These are phyloP conservation scores for Mycteria americana DNA, from an alignment of 2,797 vertebrate genomes.

Conservation along the genomic window DNA sequence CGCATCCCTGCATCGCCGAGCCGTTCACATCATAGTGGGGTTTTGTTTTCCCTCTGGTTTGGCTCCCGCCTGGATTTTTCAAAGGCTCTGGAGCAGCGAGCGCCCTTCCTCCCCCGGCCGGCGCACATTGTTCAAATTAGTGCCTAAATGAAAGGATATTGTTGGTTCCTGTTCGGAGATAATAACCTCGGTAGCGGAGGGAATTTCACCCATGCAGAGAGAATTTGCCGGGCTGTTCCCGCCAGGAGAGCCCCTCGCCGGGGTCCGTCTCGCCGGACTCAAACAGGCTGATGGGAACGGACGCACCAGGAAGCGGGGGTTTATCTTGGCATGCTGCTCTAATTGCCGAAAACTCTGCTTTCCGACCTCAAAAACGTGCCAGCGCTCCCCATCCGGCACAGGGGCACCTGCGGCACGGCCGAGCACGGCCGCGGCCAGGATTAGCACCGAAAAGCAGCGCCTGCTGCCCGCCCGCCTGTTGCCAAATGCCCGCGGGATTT, in stretches of 20 bases:
- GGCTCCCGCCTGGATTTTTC: slow-evolving; percentile 34
- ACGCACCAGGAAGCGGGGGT: not conserved
- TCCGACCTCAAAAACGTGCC: slow-evolving; percentile 14
- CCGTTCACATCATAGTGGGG: not conserved
- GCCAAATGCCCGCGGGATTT: not conserved
- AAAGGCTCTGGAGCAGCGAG: slow-evolving; percentile 41
- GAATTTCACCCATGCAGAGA: slow-evolving; percentile 73
- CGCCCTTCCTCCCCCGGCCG: not conserved
- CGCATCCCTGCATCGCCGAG: accelerated
- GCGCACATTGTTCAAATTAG: slow-evolving; percentile 73
- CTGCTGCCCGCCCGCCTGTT: accelerated
- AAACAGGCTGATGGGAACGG: slow-evolving; percentile 45
- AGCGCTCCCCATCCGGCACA: not conserved
- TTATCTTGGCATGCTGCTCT: not conserved
- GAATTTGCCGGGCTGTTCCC: slow-evolving; percentile 50
- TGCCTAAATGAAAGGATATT: slow-evolving; percentile 75
- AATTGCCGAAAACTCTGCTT: slow-evolving; percentile 41
- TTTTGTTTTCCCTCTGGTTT: slow-evolving; percentile 23
- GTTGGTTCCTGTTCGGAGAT: slow-evolving; percentile 73
- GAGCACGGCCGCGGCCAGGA: accelerated
- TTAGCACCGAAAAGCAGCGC: accelerated
- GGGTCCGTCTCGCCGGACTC: slow-evolving; percentile 18
- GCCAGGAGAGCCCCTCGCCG: not conserved
- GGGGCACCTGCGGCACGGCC: not conserved
- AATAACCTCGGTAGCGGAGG: slow-evolving; percentile 67